phyloP scores from a whole-genome alignment of 1,140 invertebrate genomes.

The Megalopta genalis region DNA sequence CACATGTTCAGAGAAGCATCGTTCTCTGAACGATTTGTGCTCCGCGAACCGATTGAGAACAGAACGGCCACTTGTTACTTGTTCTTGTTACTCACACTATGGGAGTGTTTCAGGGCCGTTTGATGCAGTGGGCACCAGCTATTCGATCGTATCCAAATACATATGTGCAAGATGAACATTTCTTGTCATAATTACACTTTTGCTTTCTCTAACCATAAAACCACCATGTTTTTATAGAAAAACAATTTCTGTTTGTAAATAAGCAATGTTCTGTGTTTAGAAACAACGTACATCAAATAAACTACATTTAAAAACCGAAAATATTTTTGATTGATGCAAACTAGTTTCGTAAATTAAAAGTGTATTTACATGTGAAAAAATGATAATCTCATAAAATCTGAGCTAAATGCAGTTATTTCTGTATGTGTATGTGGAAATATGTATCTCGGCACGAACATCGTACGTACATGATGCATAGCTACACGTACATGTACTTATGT shows the following conservation, averaged over 20 bases:
- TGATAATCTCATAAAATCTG: not conserved
- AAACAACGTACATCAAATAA: too few species aligned
- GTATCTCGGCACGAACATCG: not conserved
- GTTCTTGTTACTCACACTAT: conserved; percentile 68
- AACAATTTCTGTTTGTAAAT: too few species aligned
- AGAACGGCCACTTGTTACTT: conserved; percentile 71
- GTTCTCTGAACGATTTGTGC: conserved; percentile 59
- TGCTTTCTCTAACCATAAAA: not conserved
- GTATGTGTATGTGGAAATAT: too few species aligned
- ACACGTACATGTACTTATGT: not conserved
- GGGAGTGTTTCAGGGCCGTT: conserved; percentile 42
- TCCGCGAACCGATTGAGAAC: conserved; percentile 67
- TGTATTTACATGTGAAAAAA: too few species aligned
- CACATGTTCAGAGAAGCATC: conserved; percentile 45
- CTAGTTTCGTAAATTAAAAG: too few species aligned
- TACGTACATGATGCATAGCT: not conserved
- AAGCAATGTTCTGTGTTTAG: too few species aligned
- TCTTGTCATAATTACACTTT: not conserved
- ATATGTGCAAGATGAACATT: not conserved
- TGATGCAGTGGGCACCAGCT: conserved; percentile 11
- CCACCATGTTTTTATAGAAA: not conserved
- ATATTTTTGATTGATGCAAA: too few species aligned
- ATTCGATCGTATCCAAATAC: not conserved
- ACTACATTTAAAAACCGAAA: too few species aligned
- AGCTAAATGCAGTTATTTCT: not conserved